phyloP scores from a whole-genome alignment of 1,140 invertebrate genomes.

The Drosophila funebris region DNA sequence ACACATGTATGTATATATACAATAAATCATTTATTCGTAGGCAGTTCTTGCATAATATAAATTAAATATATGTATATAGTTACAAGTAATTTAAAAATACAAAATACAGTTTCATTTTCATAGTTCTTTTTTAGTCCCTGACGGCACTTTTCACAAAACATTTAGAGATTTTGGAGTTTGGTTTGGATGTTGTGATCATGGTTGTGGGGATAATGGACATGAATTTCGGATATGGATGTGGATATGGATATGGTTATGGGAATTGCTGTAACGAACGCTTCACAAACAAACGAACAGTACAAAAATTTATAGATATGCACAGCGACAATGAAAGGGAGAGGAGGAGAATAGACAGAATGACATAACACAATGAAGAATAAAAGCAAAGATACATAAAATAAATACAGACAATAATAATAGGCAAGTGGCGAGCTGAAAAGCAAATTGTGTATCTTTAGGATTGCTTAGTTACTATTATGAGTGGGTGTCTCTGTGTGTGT shows the following conservation, averaged over 20 bases:
- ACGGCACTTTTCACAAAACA: slow-evolving; percentile 67
- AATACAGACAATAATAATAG: slow-evolving; percentile 44
- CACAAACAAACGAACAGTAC: neutral
- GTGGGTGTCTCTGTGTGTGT: slow-evolving; percentile 18
- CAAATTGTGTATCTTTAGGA: slow-evolving; percentile 44
- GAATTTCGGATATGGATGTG: too few species aligned
- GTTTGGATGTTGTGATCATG: neutral
- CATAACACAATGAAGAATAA: slow-evolving; percentile 26
- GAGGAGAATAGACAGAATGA: neutral
- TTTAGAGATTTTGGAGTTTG: slow-evolving; percentile 34
- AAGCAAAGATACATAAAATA: slow-evolving; percentile 48
- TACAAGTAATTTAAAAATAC: slow-evolving; percentile 82
- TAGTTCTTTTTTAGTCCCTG: slow-evolving; percentile 61
- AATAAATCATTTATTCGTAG: slow-evolving; percentile 81
- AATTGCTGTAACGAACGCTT: slow-evolving; percentile 14
- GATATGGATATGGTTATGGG: neutral
- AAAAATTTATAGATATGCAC: slow-evolving; percentile 4
- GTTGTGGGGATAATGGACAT: slow-evolving; percentile 6
- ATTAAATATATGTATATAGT: slow-evolving; percentile 80
- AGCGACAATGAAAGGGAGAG: neutral
- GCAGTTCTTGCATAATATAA: slow-evolving; percentile 82
- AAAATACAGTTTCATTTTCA: slow-evolving; percentile 78
- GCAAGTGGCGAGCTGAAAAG: slow-evolving; percentile 58
- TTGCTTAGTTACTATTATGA: slow-evolving; percentile 61
- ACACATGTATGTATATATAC: slow-evolving; percentile 50